Evolutionary conservation across 2,888 invertebrate genomes (phyloP), one percentile per base, ranked within the genome.

Genomic region (Drosophila neotestacea): DNA sequence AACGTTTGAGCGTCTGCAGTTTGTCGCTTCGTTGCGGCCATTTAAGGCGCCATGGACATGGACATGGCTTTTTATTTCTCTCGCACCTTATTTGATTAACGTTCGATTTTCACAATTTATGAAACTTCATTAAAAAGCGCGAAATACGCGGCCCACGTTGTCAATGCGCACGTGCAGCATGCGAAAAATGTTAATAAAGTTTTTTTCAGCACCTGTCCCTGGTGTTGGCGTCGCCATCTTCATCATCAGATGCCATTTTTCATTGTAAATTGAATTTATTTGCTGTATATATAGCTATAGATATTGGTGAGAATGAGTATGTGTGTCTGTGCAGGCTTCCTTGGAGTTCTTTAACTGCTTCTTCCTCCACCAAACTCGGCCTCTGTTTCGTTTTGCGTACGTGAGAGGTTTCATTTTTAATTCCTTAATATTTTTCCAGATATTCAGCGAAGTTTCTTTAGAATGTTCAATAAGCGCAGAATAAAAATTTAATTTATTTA

Each of bases 111-210:
- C 70, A 74, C 85, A 85, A 85, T 85, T 85, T 87, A 85, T 85
- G 81, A 87, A 87, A 87, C 85, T 85, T 85, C 79, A 85, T 85
- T 87, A 85, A 82, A 85, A 73, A 71, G 78, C 78, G 72, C 70
- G 68, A 76, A 82, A 84, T 73, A 75, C 84, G 81, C 77, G 52
- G 34, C 48, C 52, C 67, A 58, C 68, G 63, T 41, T 64, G 69
- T 63, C 79, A 70, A 64, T 62, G 54, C 61, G 85, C 77, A 87
- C 85, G 83, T 84, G 79, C 77, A 84, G 81, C 81, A 85, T 79
- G 82, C 83, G 87, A 81, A 82, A 85, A 85, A 87, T 85, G 79
- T 85, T 85, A 85, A 85, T 85, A 85, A 85, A 85, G 85, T 85
- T 85, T 86, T 22, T 72, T 70, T 62, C 64, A 41, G 58, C 81